Evolutionary conservation across 2,797 vertebrate genomes (phyloP).

Genomic region (Tragopan temminckii): DNA sequence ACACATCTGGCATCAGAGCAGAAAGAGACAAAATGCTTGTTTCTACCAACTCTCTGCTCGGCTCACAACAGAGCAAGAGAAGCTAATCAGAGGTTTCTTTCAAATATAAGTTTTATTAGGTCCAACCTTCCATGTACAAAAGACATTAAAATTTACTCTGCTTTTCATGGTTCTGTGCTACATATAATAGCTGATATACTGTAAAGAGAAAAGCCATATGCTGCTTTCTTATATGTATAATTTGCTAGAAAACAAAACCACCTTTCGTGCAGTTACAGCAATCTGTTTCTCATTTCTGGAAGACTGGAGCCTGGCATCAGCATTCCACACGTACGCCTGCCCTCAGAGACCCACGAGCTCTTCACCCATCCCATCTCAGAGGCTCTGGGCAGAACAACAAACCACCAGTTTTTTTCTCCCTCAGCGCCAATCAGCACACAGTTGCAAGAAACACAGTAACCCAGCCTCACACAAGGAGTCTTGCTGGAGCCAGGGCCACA

Average conservation of each 20-base stretch:
- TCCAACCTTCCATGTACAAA: background rate
- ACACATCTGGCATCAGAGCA: background rate
- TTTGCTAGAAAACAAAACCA: background rate
- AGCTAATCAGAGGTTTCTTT: background rate
- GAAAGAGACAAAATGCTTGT: background rate
- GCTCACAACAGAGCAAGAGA: background rate
- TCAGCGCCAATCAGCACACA: background rate
- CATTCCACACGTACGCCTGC: background rate
- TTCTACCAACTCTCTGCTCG: background rate
- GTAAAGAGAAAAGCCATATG: background rate
- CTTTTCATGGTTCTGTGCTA: slow-evolving; percentile 11
- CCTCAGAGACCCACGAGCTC: background rate
- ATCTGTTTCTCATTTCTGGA: slow-evolving; percentile 7
- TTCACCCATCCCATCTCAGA: background rate
- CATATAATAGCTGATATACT: slow-evolving; percentile 30
- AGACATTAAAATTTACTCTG: background rate
- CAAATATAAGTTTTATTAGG: background rate
- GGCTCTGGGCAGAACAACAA: background rate
- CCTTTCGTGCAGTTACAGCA: background rate
- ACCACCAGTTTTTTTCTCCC: background rate
- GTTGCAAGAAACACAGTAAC: background rate
- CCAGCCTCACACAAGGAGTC: background rate
- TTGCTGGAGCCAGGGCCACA: background rate
- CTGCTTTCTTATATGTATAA: background rate
- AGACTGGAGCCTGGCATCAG: background rate